Conservation (phyloP, 1,140 invertebrate genomes). For the Pollicipes pollicipes region DNA sequence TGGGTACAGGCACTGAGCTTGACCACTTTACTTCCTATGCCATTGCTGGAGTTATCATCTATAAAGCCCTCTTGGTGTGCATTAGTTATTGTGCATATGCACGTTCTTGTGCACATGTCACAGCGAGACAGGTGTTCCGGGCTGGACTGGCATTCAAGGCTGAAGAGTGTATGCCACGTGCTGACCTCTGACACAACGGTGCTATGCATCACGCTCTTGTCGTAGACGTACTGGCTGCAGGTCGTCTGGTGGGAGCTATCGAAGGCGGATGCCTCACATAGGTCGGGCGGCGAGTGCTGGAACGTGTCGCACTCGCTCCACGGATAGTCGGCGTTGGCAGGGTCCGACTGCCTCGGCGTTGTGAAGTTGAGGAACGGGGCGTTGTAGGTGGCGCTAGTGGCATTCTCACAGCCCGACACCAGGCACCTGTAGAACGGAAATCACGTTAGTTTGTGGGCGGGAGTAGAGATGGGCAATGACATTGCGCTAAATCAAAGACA, state of each 20-base stretch:
- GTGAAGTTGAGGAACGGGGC: slow-evolving; percentile 10
- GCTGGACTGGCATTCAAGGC: too few species aligned
- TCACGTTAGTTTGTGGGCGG: too few species aligned
- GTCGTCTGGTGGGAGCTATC: not conserved
- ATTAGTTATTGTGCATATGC: too few species aligned
- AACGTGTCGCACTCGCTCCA: not conserved
- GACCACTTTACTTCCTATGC: too few species aligned
- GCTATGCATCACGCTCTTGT: not conserved
- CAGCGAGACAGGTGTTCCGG: too few species aligned
- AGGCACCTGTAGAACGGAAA: slow-evolving; percentile 9
- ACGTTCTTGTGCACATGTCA: too few species aligned
- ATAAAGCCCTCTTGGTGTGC: too few species aligned
- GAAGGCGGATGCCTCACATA: not conserved
- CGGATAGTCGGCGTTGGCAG: not conserved
- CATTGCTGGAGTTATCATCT: too few species aligned
- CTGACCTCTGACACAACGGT: not conserved
- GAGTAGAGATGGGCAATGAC: too few species aligned
- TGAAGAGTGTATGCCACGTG: too few species aligned
- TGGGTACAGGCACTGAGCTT: too few species aligned
- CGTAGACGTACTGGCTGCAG: not conserved
- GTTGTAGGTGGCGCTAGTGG: slow-evolving; percentile 6
- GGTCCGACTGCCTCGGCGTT: slow-evolving; percentile 1
- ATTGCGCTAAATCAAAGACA: too few species aligned
- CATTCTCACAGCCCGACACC: slow-evolving; percentile 4
- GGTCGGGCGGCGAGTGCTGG: not conserved